Percentiles rank a stretch among this genome's conserved stretches.
These are phyloP conservation scores for Drosophila sp. DNA, from an alignment of 1,140 invertebrate genomes.

Conservation along the genomic window DNA sequence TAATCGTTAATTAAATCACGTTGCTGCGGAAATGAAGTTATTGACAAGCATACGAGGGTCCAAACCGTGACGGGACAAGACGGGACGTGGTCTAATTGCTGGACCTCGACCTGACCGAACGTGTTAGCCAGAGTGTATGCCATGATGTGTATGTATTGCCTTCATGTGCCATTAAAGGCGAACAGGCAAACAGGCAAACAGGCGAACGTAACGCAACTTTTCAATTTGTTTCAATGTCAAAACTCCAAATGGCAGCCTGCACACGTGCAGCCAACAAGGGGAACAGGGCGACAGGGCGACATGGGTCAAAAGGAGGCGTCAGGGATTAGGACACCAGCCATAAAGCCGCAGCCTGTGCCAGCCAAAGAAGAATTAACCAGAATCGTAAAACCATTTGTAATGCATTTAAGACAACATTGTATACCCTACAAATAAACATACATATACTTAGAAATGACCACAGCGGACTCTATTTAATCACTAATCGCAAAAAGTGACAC, in stretches of 20 bases:
- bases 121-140: constrained; percentile 2
- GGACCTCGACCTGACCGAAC: constrained; percentile 4
- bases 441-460: no score
- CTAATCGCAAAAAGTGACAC: no score
- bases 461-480: no score
- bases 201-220: constrained; percentile 51
- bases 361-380: constrained; percentile 32
- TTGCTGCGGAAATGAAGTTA: constrained; percentile 73
- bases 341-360: constrained; percentile 1
- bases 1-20: constrained; percentile 80
- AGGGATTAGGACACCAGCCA: neutral
- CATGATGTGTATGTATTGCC: constrained; percentile 27
- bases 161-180: constrained; percentile 41
- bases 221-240: constrained; percentile 51
- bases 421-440: no score
- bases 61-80: constrained; percentile 39
- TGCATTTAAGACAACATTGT: neutral
- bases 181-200: constrained; percentile 19
- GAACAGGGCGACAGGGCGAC: constrained; percentile 3
- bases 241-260: constrained; percentile 22
- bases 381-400: constrained; percentile 30
- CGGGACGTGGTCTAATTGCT: constrained; percentile 66
- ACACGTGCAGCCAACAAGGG: constrained; percentile 17
- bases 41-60: constrained; percentile 62
- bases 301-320: constrained; percentile 1